Percentiles rank a stretch among this genome's conserved stretches.
Conservation (phyloP, 1,140 invertebrate genomes). For the Bathynomus jamesi region DNA sequence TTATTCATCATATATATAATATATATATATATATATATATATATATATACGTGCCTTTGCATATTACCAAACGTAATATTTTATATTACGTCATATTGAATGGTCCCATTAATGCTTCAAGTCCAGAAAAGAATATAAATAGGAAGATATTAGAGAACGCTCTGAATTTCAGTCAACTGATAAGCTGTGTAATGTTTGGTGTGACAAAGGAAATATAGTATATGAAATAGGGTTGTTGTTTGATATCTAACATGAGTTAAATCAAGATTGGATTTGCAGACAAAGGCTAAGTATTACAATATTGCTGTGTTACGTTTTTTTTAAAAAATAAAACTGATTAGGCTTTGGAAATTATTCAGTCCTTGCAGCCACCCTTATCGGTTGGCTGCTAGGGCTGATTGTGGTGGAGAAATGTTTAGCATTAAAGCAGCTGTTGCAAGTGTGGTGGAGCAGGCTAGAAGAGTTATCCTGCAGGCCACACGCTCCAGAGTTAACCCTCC, state of each 20-base stretch:
- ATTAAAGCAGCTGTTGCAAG: not conserved
- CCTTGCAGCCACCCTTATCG: not conserved
- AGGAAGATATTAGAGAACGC: no score
- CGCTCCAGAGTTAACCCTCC: not conserved
- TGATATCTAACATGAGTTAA: no score
- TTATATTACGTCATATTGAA: not conserved
- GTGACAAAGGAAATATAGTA: no score
- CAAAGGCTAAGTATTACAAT: no score
- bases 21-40: not conserved
- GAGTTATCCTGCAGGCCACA: not conserved
- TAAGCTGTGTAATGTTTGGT: no score
- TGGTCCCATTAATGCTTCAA: not conserved
- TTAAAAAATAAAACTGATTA: not conserved
- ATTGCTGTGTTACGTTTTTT: not conserved
- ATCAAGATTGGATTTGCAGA: no score
- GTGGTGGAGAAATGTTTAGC: not conserved
- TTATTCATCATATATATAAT: not conserved
- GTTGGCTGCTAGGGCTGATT: not conserved
- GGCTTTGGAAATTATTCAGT: not conserved
- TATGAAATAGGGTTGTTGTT: no score
- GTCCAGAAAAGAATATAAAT: no score
- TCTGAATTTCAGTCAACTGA: no score
- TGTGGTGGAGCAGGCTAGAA: not conserved
- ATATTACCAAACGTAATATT: not conserved
- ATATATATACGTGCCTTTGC: not conserved